phyloP scores from a whole-genome alignment of 2,888 invertebrate genomes.

The Eueremaeus valkanovi region DNA sequence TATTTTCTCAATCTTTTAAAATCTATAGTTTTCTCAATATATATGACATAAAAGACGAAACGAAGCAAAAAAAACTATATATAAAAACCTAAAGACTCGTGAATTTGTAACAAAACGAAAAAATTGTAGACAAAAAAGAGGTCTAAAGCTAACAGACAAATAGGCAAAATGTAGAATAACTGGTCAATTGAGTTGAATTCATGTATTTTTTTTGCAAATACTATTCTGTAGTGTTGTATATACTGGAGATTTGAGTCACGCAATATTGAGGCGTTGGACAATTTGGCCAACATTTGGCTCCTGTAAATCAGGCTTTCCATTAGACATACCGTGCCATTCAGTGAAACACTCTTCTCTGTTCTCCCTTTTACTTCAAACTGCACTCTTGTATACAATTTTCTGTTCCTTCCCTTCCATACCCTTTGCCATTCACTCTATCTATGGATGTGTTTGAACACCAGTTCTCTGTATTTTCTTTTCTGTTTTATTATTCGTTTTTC shows the following conservation, averaged over 20 bases:
- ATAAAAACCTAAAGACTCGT: too few species aligned
- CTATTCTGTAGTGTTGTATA: background rate
- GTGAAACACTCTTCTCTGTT: background rate
- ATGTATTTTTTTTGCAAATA: conserved; percentile 14
- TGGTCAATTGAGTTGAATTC: conserved; percentile 20
- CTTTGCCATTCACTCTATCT: background rate
- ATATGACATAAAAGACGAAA: too few species aligned
- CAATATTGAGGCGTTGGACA: conserved; percentile 29
- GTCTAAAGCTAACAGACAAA: background rate
- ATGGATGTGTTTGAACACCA: background rate
- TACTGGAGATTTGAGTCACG: conserved; percentile 17
- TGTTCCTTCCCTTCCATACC: background rate
- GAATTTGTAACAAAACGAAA: too few species aligned
- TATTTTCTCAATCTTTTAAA: too few species aligned
- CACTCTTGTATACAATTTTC: too few species aligned
- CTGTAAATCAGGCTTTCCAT: conserved; percentile 23
- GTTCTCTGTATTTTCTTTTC: background rate
- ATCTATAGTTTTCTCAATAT: too few species aligned
- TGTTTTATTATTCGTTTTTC: background rate
- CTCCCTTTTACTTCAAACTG: too few species aligned
- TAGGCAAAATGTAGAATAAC: background rate
- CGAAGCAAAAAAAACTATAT: too few species aligned
- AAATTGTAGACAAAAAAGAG: background rate
- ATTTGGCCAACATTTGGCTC: background rate
- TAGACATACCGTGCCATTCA: conserved; percentile 5